A percentile compares a stretch with the other conserved stretches of the same genome.
Evolutionary conservation across 2,888 invertebrate species (phyloP).

Genomic region (Diplolepis rosae): DNA sequence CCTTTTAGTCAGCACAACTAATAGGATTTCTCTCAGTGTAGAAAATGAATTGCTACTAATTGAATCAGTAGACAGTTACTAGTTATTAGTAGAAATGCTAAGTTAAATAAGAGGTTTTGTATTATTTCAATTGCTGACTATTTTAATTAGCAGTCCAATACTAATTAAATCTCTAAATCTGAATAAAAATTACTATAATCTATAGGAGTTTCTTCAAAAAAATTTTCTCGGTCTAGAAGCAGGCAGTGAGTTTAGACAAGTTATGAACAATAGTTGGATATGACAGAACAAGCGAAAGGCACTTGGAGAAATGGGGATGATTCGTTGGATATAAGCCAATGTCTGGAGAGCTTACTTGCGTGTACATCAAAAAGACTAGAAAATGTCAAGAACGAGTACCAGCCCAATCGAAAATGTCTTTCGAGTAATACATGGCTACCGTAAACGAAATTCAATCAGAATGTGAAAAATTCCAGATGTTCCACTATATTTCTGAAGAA

Average conservation of each 20-base stretch:
- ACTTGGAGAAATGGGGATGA: constrained; percentile 52
- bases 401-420: constrained; percentile 6
- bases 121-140: too few species aligned
- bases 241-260: not conserved
- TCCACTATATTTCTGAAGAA: too few species aligned
- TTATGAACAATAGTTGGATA: constrained; percentile 41
- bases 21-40: too few species aligned
- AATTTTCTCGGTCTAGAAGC: not conserved
- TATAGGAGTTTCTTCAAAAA: too few species aligned
- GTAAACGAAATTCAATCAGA: not conserved
- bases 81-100: too few species aligned
- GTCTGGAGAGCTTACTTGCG: constrained; percentile 46
- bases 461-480: not conserved
- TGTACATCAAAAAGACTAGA: not conserved
- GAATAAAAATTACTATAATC: too few species aligned
- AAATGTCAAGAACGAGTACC: constrained; percentile 4
- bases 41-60: too few species aligned
- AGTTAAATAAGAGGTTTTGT: too few species aligned
- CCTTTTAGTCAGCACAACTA: too few species aligned
- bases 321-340: constrained; percentile 59
- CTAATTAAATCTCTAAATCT: too few species aligned
- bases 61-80: too few species aligned
- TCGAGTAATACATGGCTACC: not conserved
- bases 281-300: constrained; percentile 48
- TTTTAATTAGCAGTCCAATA: too few species aligned